phyloP scores from a whole-genome alignment of 1,140 invertebrate genomes.

The Melanaphis sacchari region DNA sequence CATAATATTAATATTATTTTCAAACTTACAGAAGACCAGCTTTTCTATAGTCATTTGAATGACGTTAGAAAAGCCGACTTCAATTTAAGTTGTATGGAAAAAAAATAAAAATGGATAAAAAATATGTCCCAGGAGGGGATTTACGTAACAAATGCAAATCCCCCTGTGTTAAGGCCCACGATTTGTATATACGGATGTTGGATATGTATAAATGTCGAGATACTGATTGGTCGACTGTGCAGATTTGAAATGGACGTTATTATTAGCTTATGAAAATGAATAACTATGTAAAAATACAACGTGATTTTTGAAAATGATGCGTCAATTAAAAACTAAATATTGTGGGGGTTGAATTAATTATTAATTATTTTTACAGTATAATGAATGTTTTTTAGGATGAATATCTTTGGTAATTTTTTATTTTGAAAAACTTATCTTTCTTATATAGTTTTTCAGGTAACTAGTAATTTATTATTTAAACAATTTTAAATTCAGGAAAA shows the following conservation, averaged over 20 bases:
- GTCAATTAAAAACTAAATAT: neutral
- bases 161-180: neutral
- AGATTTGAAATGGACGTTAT: neutral
- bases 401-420: neutral
- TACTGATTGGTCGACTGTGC: neutral
- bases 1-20: neutral
- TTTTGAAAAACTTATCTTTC: neutral
- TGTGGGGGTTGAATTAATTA: neutral
- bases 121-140: neutral
- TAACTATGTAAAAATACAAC: neutral
- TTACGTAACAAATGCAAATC: neutral
- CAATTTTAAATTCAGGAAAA: too few relatives aligned
- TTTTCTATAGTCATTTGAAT: neutral
- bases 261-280: neutral
- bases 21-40: neutral
- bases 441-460: too few relatives aligned
- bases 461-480: too few relatives aligned
- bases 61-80: neutral
- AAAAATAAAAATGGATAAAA: neutral
- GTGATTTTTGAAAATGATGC: neutral
- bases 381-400: neutral
- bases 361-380: neutral
- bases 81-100: neutral
- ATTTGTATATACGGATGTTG: neutral
- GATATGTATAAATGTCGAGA: neutral